These are phyloP conservation scores for Cheirogaleus major DNA, from an alignment of 2,797 vertebrate genomes.

Conservation along the genomic window DNA sequence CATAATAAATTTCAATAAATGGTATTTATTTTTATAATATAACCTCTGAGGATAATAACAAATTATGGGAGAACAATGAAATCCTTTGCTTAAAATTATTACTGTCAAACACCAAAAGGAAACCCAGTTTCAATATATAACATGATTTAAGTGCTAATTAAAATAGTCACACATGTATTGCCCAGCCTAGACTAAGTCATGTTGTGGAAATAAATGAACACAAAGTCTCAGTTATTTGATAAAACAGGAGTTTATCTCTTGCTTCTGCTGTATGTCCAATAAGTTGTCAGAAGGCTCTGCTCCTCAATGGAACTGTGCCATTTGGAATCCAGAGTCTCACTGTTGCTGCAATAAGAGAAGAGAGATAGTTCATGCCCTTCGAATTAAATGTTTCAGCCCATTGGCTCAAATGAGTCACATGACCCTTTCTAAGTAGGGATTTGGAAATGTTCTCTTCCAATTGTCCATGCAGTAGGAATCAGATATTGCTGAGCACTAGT, in stretches of 20 bases:
- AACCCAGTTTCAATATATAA: background rate
- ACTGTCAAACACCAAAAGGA: background rate
- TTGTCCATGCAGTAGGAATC: background rate
- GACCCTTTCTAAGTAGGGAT: background rate
- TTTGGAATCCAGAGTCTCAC: background rate
- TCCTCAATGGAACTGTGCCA: background rate
- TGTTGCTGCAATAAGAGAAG: background rate
- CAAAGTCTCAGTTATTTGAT: background rate
- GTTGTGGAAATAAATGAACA: background rate
- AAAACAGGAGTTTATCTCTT: background rate
- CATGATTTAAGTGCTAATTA: background rate
- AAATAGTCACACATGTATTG: background rate
- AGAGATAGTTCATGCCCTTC: background rate
- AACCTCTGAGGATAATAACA: background rate
- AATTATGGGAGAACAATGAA: background rate
- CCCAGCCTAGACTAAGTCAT: background rate
- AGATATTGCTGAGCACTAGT: background rate
- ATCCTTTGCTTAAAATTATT: background rate
- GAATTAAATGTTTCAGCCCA: background rate
- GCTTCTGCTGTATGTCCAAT: background rate
- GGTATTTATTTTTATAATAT: background rate
- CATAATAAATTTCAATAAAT: background rate
- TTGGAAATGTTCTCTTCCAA: background rate
- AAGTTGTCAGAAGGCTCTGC: background rate
- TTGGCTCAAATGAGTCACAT: background rate